Conservation (phyloP, 35 echinoderm and acorn worm species). For the Apostichopus parvimensis region DNA sequence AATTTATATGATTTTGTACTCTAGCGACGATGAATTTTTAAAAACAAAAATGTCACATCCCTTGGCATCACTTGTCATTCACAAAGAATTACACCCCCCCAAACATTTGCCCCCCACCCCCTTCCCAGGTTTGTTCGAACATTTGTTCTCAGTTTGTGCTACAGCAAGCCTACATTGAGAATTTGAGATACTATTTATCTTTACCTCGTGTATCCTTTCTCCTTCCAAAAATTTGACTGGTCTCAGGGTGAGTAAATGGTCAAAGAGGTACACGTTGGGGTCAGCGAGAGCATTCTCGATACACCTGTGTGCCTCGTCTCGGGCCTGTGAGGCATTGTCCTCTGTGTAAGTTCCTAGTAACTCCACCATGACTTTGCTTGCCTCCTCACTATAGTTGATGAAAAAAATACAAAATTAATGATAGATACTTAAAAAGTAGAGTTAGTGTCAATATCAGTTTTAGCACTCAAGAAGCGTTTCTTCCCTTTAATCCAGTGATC, state of each 20-base stretch:
- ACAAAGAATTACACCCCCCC: no score
- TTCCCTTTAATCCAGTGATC: no score
- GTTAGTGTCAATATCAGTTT: no score
- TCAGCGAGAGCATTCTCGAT: conserved; percentile 88
- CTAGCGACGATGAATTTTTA: no score
- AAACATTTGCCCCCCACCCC: neutral
- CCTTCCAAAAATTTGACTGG: conserved; percentile 97
- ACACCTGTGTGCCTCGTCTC: conserved; percentile 93
- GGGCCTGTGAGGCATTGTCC: conserved; percentile 89
- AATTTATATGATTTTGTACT: no score
- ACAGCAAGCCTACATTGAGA: no score
- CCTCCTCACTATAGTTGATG: conserved; percentile 63
- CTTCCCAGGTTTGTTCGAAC: no score
- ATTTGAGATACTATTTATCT: neutral
- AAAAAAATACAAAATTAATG: conserved; percentile 13
- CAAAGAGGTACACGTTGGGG: conserved; percentile 89
- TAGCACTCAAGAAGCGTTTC: no score
- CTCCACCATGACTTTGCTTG: conserved; percentile 93
- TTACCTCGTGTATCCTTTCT: conserved; percentile 93
- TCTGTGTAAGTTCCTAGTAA: conserved; percentile 87
- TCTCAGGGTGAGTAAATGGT: conserved; percentile 88
- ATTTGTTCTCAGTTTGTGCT: no score
- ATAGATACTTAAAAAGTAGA: no score
- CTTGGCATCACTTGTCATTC: no score
- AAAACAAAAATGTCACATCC: neutral